Evolutionary conservation across 2,797 vertebrate genomes (phyloP), one percentile per base, ranked within the genome.

Genomic region (Eleutherodactylus coqui): DNA sequence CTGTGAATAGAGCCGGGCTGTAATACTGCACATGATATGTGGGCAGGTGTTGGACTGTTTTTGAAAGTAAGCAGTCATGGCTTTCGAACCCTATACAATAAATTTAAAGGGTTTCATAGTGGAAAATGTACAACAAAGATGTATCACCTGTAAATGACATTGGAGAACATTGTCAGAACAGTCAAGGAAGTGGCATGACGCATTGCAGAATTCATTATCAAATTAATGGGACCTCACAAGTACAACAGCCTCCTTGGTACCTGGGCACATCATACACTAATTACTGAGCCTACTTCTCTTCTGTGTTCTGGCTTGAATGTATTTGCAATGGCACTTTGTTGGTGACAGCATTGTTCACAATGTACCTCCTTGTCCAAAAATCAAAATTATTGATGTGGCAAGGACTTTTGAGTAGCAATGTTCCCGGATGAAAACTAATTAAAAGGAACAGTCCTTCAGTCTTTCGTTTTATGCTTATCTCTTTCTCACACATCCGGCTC

Each of bases 401-500:
- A 80, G 78, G 77, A 62, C 60, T 64, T 45, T 45, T 79, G 43
- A 43, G 58, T 41, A 32, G 58, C 7, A 27, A 79, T 64, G 38
- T 64, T 80, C 60, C 41, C 21, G 21, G n/a, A 80, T 43, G 60
- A 49, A 36, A 80, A 34, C 11, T 80, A 67, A 80, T 80, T 80
- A 67, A 79, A 64, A 49, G 41, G 29, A 34, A 80, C 41, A 24
- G 60, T 67, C 16, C 27, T 80, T 80, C 21, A 34, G 60, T 67
- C 16, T 19, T 80, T 80, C 21, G n/a, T 80, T 34, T 80, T 47
- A 9, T 34, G 19, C 60, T 80, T 67, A 79, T 79, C 78, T 62
- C 27, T 13, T 64, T 64, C n/a, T 64, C 29, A 47, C 36, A 43
- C 27, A 11, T 67, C 38, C 29, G 14, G 78, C 29, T 47, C 16